Evolutionary conservation across 2,113 vertebrate genomes (phyloP).

Genomic region (Sinocyclocheilus anophthalmus): DNA sequence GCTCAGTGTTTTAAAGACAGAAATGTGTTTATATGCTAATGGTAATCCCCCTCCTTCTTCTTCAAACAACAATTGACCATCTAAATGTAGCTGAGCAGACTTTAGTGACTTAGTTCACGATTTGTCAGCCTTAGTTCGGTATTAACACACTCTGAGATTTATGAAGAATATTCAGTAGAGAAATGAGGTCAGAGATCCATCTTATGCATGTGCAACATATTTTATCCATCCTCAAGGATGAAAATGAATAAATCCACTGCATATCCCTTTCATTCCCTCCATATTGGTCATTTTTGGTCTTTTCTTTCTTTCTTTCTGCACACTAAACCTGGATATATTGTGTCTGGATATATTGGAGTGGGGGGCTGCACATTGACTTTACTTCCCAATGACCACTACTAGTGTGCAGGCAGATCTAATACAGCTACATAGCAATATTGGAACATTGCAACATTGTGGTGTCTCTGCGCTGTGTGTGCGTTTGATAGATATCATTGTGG

Average conservation of each 20-base stretch:
- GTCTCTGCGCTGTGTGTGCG: background rate
- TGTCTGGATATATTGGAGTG: conserved; percentile 9
- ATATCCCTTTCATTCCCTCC: too few species aligned
- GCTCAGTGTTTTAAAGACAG: background rate
- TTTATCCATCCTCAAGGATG: conserved; percentile 23
- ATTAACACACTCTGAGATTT: conserved; percentile 46
- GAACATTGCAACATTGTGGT: conserved; percentile 23
- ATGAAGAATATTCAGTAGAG: conserved; percentile 39
- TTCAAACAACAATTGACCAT: conserved; percentile 26
- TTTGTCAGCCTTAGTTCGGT: conserved; percentile 37
- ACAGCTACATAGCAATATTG: background rate
- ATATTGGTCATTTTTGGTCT: background rate
- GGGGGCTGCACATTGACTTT: conserved; percentile 3
- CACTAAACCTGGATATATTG: background rate
- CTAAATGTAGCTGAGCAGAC: conserved; percentile 44
- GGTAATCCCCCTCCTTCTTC: conserved; percentile 2
- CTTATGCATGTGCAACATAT: conserved; percentile 29
- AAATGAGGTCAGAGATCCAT: conserved; percentile 35
- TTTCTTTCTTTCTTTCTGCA: background rate
- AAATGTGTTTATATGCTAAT: conserved; percentile 35
- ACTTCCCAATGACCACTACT: background rate
- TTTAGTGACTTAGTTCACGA: conserved; percentile 31
- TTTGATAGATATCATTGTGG: conserved; percentile 40
- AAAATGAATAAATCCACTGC: conserved; percentile 14
- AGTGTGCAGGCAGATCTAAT: conserved; percentile 8